phyloP scores from a whole-genome alignment of 2,113 vertebrate genomes.

The Otocyon megalotis region DNA sequence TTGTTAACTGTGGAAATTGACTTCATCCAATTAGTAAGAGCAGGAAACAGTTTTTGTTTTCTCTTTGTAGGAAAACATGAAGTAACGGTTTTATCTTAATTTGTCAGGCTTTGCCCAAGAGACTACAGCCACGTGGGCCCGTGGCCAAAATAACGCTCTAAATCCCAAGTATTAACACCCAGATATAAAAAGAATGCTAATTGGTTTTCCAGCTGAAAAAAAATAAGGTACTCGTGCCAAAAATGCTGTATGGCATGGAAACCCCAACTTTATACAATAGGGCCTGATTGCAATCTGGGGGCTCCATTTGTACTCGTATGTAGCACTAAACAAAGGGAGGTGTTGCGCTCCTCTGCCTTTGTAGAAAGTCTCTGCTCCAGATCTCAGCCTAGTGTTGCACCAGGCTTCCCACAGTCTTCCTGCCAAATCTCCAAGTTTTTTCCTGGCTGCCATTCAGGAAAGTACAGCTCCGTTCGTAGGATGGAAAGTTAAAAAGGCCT shows the following conservation, averaged over 20 bases:
- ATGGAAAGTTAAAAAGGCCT: constrained; percentile 96
- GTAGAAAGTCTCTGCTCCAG: constrained; percentile 89
- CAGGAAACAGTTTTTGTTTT: constrained; percentile 94
- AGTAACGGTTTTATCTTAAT: constrained; percentile 93
- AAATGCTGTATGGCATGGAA: constrained; percentile 85
- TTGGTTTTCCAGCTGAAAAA: constrained; percentile 91
- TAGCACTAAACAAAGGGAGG: constrained; percentile 89
- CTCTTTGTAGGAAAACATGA: constrained; percentile 90
- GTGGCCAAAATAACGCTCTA: constrained; percentile 83
- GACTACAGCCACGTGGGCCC: constrained; percentile 86
- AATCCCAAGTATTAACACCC: constrained; percentile 86
- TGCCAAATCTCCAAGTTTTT: constrained; percentile 95
- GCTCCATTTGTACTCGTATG: constrained; percentile 83
- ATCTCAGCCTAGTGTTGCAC: constrained; percentile 88
- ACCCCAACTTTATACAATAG: constrained; percentile 88
- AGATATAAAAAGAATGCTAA: constrained; percentile 89
- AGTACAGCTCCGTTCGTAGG: constrained; percentile 92
- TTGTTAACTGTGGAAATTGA: constrained; percentile 85
- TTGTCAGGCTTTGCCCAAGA: constrained; percentile 90
- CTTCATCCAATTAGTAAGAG: constrained; percentile 89
- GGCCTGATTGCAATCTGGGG: constrained; percentile 87
- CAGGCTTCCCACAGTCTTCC: constrained; percentile 94
- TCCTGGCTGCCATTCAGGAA: constrained; percentile 99
- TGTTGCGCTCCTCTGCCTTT: constrained; percentile 87
- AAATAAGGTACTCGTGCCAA: constrained; percentile 86